These are phyloP conservation scores for Loris lydekkerianus DNA, from an alignment of 2,797 vertebrate species.

Conservation along the genomic window DNA sequence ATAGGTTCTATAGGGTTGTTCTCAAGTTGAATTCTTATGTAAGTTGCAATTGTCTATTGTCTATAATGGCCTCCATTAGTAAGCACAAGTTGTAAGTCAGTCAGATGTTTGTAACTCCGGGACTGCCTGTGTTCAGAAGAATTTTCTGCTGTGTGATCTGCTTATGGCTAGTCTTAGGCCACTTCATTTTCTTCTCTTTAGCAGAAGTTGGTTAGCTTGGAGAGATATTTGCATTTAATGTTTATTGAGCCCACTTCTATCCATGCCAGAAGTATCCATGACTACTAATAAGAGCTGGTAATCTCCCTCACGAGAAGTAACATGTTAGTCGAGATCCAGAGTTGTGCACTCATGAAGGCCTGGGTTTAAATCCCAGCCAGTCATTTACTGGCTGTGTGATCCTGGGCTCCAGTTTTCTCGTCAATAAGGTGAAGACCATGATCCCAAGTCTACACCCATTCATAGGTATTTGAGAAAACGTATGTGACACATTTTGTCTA, in stretches of 20 bases:
- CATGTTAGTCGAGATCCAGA: neutral
- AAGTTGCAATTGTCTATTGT: too few species aligned
- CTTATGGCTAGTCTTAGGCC: neutral
- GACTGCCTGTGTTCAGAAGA: neutral
- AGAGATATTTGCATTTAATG: neutral
- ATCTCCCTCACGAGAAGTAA: neutral
- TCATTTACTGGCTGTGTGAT: neutral
- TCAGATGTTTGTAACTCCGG: too few species aligned
- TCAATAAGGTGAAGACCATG: neutral
- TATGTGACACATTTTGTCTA: neutral
- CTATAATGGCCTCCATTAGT: too few species aligned
- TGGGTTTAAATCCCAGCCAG: neutral
- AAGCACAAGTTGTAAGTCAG: too few species aligned
- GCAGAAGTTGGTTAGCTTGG: slow-evolving; percentile 41
- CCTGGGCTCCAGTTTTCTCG: slow-evolving; percentile 20
- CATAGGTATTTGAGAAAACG: neutral
- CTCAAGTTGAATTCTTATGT: too few species aligned
- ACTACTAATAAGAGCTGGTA: neutral
- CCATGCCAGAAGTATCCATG: neutral
- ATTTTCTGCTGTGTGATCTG: slow-evolving; percentile 31
- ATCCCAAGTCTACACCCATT: neutral
- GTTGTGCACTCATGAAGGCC: neutral
- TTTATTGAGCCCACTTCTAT: slow-evolving; percentile 23
- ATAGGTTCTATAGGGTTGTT: too few species aligned
- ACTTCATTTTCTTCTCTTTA: neutral